phyloP scores from a whole-genome alignment of 92 coral and sea anemone genomes.

The Isaurus tuberculatus region DNA sequence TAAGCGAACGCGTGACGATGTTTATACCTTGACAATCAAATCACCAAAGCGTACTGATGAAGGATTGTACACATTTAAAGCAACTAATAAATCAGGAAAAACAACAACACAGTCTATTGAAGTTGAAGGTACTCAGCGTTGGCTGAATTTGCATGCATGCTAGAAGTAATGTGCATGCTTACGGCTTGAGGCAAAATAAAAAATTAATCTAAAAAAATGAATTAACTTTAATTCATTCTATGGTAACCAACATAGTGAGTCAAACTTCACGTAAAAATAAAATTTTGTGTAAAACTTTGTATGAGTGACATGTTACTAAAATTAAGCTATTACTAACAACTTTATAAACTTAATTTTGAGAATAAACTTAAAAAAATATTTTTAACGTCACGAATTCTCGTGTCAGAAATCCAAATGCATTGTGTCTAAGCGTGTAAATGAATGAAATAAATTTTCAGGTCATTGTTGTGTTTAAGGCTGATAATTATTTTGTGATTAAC shows the following conservation, averaged over 20 bases:
- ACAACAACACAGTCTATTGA: slow-evolving; percentile 37
- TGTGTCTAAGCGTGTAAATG: not conserved
- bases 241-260: not conserved
- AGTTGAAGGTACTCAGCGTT: slow-evolving; percentile 39
- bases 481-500: not conserved
- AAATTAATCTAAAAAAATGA: not conserved
- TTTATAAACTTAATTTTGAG: not conserved
- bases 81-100: slow-evolving; percentile 80
- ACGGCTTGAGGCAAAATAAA: not conserved
- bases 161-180: not conserved
- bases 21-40: slow-evolving; percentile 68
- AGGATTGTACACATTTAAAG: slow-evolving; percentile 82
- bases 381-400: too few species aligned
- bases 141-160: not conserved
- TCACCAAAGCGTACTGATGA: slow-evolving; percentile 73
- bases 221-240: not conserved
- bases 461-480: not conserved
- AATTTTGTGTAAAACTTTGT: too few species aligned
- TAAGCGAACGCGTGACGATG: slow-evolving; percentile 65
- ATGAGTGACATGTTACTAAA: too few species aligned
- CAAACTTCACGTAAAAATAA: too few species aligned
- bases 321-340: too few species aligned
- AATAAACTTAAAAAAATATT: too few species aligned
- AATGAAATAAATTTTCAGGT: not conserved
- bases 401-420: too few species aligned